Evolutionary conservation across 1,140 invertebrate genomes (phyloP).

Genomic region (Pygmarrhopalites habei): DNA sequence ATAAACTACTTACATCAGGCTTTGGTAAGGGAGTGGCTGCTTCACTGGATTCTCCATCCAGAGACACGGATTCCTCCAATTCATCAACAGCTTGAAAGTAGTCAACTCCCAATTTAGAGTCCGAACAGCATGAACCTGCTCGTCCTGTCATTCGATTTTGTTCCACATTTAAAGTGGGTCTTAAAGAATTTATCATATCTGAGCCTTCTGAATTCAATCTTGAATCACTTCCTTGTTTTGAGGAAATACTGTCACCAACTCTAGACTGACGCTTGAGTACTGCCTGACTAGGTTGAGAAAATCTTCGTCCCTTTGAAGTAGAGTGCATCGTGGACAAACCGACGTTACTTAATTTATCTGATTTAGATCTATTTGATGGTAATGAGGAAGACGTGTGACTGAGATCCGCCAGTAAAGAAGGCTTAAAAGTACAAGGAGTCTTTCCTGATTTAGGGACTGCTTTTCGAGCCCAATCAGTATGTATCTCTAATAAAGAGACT

Average conservation of each 20-base stretch:
- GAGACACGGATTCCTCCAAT: not conserved
- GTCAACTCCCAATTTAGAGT: conserved; percentile 70
- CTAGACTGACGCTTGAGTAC: conserved; percentile 20
- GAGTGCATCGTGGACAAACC: conserved; percentile 19
- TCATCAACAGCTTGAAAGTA: conserved; percentile 49
- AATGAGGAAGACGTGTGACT: conserved; percentile 32
- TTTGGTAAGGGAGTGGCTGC: not conserved
- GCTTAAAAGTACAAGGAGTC: conserved; percentile 32
- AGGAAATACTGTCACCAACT: conserved; percentile 44
- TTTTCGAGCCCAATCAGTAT: conserved; percentile 27
- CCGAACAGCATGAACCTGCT: conserved; percentile 52
- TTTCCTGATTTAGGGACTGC: conserved; percentile 18
- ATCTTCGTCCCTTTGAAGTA: conserved; percentile 21
- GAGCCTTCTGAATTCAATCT: conserved; percentile 56
- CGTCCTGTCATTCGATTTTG: conserved; percentile 54
- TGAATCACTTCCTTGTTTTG: conserved; percentile 70
- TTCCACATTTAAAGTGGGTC: conserved; percentile 48
- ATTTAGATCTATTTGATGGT: conserved; percentile 26
- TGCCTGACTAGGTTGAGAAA: conserved; percentile 22
- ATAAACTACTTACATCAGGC: conserved; percentile 5
- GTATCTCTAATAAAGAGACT: conserved; percentile 56
- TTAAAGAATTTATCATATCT: conserved; percentile 54
- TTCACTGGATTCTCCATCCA: not conserved
- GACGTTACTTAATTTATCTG: conserved; percentile 24
- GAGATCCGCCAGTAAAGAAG: conserved; percentile 29